These are phyloP conservation scores for Torymus tubicola DNA, from an alignment of 2,888 invertebrate genomes.

Conservation along the genomic window DNA sequence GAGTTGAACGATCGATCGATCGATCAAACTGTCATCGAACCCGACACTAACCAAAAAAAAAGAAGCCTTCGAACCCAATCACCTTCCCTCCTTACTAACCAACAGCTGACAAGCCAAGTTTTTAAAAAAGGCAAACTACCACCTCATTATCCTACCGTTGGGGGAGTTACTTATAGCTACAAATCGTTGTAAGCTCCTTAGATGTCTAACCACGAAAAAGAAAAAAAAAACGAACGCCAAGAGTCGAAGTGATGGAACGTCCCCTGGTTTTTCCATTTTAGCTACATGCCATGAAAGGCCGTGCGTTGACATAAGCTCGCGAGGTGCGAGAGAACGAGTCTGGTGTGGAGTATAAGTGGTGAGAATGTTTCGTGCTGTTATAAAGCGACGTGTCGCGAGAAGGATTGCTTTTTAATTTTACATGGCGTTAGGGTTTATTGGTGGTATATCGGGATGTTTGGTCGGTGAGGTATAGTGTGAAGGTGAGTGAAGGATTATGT, in stretches of 20 bases:
- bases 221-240: neutral
- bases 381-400: conserved; percentile 1
- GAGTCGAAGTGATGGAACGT: neutral
- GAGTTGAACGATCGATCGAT: neutral
- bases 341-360: neutral
- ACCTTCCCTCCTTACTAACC: neutral
- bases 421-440: neutral
- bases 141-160: too few relatives aligned
- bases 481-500: too few relatives aligned
- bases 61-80: neutral
- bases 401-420: conserved; percentile 32
- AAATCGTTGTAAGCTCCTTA: conserved; percentile 12
- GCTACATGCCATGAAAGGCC: conserved; percentile 43
- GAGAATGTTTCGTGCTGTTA: neutral
- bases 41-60: neutral
- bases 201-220: neutral
- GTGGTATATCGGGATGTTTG: neutral
- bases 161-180: conserved; percentile 12
- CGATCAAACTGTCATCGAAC: neutral
- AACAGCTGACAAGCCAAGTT: too few relatives aligned
- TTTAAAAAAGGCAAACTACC: too few relatives aligned
- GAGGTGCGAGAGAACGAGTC: conserved; percentile 38
- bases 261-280: conserved; percentile 63
- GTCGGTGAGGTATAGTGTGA: too few relatives aligned
- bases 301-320: conserved; percentile 28